Base-by-base conservation (phyloP, 1,140 invertebrate genomes). In the Calephelis nemesis region DNA sequence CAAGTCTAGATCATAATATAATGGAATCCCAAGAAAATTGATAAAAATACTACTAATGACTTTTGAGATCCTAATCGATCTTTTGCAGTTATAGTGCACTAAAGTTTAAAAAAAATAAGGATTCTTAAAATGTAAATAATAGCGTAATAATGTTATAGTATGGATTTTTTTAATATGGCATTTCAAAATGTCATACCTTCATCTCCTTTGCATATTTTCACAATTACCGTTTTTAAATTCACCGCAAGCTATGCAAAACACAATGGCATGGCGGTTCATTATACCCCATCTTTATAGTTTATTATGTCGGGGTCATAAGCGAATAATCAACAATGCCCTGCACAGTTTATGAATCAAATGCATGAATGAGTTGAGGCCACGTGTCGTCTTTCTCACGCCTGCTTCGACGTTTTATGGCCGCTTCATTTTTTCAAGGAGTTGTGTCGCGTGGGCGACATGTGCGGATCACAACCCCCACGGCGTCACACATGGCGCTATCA, bases 281-380 rank as follows among this genome's bases (percentile, higher is more conserved):
- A 52, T 52, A 52, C 15, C 50, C 50, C 13, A 19, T 52, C 50
- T 52, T 19, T 52, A 52, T 4, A 52, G 52, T 62, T 58, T 62
- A 65, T 65, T 69, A 63, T 65, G 62, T 50, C 45, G 68, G 68
- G 68, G 68, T 70, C 72, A 74, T 70, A 62, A 52, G 63, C 72
- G 68, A 73, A 67, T 70, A 71, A 74, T 63, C 63, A 71, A 74
- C 67, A 69, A 66, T 65, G 52, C 45, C 66, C 69, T 70, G 49
- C 60, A 69, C 72, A 74, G 42, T 82, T 85, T 79, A 87, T 87
- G 85, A 85, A 87, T 87, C 83, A 85, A 85, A 85, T 87, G 77
- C 79, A 85, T 87, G 85, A 87, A 87, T 87, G 84, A 81, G 79
- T 74, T 30, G 72, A 67, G 73, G 80, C 80, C 85, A 87, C 85